phyloP scores from a whole-genome alignment of 2,888 invertebrate genomes.

The Phragmatobia fuliginosa region DNA sequence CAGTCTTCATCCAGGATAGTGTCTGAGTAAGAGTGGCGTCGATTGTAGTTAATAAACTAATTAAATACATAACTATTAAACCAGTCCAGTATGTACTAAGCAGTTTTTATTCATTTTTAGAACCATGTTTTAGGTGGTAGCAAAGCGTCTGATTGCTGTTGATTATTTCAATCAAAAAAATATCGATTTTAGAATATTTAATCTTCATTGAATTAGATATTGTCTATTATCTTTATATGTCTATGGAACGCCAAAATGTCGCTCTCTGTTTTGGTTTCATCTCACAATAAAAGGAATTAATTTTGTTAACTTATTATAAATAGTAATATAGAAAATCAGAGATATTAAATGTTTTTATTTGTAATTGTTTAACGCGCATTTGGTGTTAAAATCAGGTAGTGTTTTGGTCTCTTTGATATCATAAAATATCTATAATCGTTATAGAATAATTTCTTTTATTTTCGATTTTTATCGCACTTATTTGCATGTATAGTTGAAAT shows the following conservation, averaged over 20 bases:
- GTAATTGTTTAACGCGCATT: conserved; percentile 52
- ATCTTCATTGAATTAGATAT: background rate
- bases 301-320: conserved; percentile 70
- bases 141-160: too few relatives aligned
- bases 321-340: conserved; percentile 55
- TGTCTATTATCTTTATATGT: conserved; percentile 38
- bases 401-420: conserved; percentile 22
- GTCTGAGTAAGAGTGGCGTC: too few relatives aligned
- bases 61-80: too few relatives aligned
- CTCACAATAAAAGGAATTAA: conserved; percentile 74
- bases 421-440: conserved; percentile 33
- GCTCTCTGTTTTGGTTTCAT: conserved; percentile 83
- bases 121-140: too few relatives aligned
- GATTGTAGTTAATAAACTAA: too few relatives aligned
- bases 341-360: conserved; percentile 53
- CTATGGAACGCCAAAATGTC: conserved; percentile 80
- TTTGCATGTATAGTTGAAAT: conserved; percentile 29
- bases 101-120: too few relatives aligned
- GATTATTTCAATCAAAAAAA: too few relatives aligned
- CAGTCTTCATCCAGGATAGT: too few relatives aligned
- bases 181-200: background rate
- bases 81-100: too few relatives aligned
- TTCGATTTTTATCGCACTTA: conserved; percentile 50
- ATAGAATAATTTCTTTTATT: conserved; percentile 56
- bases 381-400: conserved; percentile 47